Base-by-base conservation (phyloP, 2,797 vertebrate genomes). In the Anableps anableps region DNA sequence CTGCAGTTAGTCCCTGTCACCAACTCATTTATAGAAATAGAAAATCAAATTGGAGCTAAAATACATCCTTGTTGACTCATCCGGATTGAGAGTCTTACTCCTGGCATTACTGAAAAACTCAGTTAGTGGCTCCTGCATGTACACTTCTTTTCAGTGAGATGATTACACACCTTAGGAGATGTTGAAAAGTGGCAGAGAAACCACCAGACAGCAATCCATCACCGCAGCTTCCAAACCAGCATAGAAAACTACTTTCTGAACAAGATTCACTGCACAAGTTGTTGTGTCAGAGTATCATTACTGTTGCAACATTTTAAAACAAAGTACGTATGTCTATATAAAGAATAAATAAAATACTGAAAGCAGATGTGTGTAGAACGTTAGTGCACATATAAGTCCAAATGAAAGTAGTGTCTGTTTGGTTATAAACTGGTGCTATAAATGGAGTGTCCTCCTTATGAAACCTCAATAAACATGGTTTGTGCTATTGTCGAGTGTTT, bases 401-500 rank as follows among this genome's bases (percentile, higher is more conserved):
- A 58, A 38, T 80, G 26, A 79, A 80, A 78, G 71, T 72, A 51
- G 66, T 29, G 53, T 48, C 74, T 31, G 43, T 81, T 47, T 83
- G 66, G 9, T 31, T 85, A 80, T 85, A 76, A 80, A 80, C 68
- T 23, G 48, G 82, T 88, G 87, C 87, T 83, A 83, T 84, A 86
- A 90, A 88, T 81, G 66, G 68, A 89, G 86, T 76, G 66, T 72
- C 85, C 87, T 87, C 82, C 85, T 80, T 84, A 80, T 89, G 81
- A 91, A 88, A 91, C 88, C 85, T 83, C 84, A 89, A 87, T 91
- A 90, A 72, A 93, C 88, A 83, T 29, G 77, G 83, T 89, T 92
- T 90, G 83, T 89, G 85, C 76, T 83, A 83, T 90, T 90, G 92
- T 93, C 87, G 88, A 89, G 92, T 91, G 84, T 86, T 89, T 89